These are phyloP conservation scores for Troilus luridus DNA, from an alignment of 2,888 invertebrate species.

Conservation along the genomic window DNA sequence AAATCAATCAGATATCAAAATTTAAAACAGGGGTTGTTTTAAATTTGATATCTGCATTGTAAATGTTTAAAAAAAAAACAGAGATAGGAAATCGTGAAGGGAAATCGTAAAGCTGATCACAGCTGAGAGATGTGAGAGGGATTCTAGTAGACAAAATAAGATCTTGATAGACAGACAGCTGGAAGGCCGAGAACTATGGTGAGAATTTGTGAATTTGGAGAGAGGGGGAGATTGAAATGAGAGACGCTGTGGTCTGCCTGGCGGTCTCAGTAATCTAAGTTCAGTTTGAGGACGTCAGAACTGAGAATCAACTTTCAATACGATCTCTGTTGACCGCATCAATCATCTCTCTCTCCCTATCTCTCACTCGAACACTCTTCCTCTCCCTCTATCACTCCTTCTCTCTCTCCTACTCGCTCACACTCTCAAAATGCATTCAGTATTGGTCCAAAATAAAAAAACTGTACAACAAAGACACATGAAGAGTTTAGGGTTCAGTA, in stretches of 20 bases:
- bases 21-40: too few relatives aligned
- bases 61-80: neutral
- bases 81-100: neutral
- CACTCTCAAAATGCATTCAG: too few relatives aligned
- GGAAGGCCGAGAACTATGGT: neutral
- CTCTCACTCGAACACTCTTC: too few relatives aligned
- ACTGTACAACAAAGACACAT: too few relatives aligned
- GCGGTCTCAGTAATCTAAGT: constrained; percentile 41
- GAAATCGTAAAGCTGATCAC: neutral
- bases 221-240: neutral
- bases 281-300: constrained; percentile 35
- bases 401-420: too few relatives aligned
- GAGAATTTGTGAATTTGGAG: neutral
- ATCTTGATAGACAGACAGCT: neutral
- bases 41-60: too few relatives aligned
- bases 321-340: neutral
- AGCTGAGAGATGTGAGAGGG: neutral
- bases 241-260: neutral
- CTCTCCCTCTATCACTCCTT: too few relatives aligned
- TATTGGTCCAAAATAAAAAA: too few relatives aligned
- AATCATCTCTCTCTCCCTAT: neutral
- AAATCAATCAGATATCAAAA: too few relatives aligned
- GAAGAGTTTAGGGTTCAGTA: too few relatives aligned
- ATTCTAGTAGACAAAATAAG: neutral
- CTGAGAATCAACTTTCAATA: constrained; percentile 46